phyloP scores from a whole-genome alignment of 1,140 invertebrate species.

The Dolichoris vasculosae region DNA sequence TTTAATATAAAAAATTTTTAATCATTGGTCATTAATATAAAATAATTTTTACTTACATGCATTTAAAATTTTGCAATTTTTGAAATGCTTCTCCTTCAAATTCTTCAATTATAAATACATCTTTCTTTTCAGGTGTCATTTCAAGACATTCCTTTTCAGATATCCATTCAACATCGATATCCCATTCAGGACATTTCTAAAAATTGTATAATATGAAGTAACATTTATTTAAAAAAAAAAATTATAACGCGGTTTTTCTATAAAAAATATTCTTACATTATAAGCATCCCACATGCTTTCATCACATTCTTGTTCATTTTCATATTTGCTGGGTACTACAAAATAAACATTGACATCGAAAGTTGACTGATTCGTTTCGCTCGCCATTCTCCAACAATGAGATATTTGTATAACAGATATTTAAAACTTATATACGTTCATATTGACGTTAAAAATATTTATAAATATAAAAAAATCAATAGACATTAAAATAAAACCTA shows the following conservation, averaged over 20 bases:
- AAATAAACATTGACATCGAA: conserved; percentile 68
- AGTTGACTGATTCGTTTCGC: conserved; percentile 56
- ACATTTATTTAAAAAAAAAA: neutral
- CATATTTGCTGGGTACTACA: conserved; percentile 63
- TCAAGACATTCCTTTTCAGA: conserved; percentile 70
- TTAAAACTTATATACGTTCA: neutral
- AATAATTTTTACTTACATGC: conserved; percentile 76
- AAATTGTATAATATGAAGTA: neutral
- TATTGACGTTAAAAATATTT: neutral
- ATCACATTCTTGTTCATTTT: conserved; percentile 65
- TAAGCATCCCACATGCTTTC: conserved; percentile 72
- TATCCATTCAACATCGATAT: conserved; percentile 75
- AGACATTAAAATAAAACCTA: neutral
- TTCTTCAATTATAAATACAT: conserved; percentile 84
- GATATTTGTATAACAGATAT: neutral
- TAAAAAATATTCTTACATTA: conserved; percentile 62
- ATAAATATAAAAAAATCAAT: neutral
- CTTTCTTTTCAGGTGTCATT: conserved; percentile 78
- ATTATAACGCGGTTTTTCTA: neutral
- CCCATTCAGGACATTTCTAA: conserved; percentile 75
- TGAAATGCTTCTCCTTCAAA: conserved; percentile 83
- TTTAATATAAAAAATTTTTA: conserved; percentile 42
- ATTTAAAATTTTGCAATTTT: conserved; percentile 79
- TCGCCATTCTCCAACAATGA: conserved; percentile 49
- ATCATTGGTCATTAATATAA: too few species aligned